Evolutionary conservation across 2,113 vertebrate genomes (phyloP).

Genomic region (Amia ocellicauda): DNA sequence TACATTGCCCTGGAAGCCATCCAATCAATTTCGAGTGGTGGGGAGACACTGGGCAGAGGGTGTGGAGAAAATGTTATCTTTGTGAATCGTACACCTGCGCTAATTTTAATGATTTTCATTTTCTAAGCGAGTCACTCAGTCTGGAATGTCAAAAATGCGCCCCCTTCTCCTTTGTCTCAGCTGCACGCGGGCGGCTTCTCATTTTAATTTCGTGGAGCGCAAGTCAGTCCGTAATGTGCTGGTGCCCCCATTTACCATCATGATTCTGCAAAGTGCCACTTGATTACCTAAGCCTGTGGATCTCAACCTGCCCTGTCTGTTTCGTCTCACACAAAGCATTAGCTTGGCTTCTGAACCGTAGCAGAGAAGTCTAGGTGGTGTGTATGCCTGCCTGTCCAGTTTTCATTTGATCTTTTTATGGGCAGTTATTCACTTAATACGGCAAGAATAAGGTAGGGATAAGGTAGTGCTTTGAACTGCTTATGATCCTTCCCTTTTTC

Average conservation of each 20-base stretch:
- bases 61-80: constrained; percentile 38
- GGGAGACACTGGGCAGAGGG: not conserved
- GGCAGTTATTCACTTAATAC: constrained; percentile 18
- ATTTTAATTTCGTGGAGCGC: constrained; percentile 14
- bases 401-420: constrained; percentile 22
- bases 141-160: constrained; percentile 46
- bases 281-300: constrained; percentile 11
- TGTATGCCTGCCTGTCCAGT: constrained; percentile 10
- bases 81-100: constrained; percentile 62
- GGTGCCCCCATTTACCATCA: constrained; percentile 11
- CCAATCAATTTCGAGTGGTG: constrained; percentile 37
- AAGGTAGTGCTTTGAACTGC: constrained; percentile 10
- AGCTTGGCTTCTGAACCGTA: constrained; percentile 13
- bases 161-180: not conserved
- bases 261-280: constrained; percentile 11
- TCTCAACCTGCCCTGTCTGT: constrained; percentile 7
- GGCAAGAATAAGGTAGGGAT: not conserved
- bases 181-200: constrained; percentile 16
- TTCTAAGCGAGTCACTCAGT: constrained; percentile 44
- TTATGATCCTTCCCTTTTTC: constrained; percentile 6
- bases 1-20: constrained; percentile 35
- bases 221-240: constrained; percentile 4
- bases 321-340: constrained; percentile 6
- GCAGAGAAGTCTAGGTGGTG: not conserved
- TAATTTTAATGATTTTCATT: constrained; percentile 50